Evolutionary conservation across 2,113 vertebrate species (phyloP), one percentile per base, ranked within the genome.

Genomic region (Genyomyrus donnyi): DNA sequence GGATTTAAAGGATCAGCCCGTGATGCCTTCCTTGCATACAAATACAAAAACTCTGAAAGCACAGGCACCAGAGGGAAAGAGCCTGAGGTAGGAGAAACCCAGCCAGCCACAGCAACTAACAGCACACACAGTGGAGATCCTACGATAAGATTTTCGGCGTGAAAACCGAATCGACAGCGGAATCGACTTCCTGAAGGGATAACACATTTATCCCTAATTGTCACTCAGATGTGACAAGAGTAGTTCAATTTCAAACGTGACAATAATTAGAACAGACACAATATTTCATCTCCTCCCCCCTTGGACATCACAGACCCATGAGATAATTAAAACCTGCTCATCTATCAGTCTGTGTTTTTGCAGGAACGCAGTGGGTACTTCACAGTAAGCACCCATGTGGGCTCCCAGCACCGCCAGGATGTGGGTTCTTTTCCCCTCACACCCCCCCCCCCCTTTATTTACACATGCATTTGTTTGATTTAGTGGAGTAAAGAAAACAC

Each of bases 301-400:
- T 31, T 31, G 39, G 35, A 89, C 27, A 89, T 52, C 45, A 24
- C 11, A 53, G 70, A 39, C 50, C 62, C 48, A 89, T 77, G 53
- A 35, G 42, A 11, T 91, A 89, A 92, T 91, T 90, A 92, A 88
- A 89, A 90, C 48, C 62, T 90, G 88, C 89, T 91, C 91, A 85
- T 90, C 84, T 49, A 62, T 88, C 84, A 89, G 70, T 42, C 17
- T 77, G 19, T 70, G 24, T 3, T 56, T 87, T 35, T 52, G 74
- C 42, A 84, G 52, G 89, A 17, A 24, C 46, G 5, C 35, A 87
- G 39, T 88, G 50, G 87, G 90, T 88, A 8, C 42, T 9, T n/a
- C 45, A 84, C 58, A n/a, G 49, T 85, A 50, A 35, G 9, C n/a
- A 70, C 86, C 58, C 53, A 42, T 35, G 27, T 45, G 66, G 85